Percentiles rank a stretch among this genome's conserved stretches.
Evolutionary conservation across 2,113 vertebrate species (phyloP).

Genomic region (Brachypodius melanocephalos): DNA sequence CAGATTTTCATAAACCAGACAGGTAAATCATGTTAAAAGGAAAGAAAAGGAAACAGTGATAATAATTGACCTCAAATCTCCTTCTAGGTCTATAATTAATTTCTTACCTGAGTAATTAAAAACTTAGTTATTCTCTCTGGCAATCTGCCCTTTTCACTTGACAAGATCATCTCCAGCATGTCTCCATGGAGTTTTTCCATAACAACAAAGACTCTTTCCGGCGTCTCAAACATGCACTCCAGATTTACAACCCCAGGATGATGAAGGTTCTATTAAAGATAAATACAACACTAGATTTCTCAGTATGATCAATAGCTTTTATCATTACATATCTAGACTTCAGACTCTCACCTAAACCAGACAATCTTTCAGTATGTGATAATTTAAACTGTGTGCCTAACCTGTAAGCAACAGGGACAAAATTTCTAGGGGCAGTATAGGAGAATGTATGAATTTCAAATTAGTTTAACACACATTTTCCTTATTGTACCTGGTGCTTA

Average conservation of each 20-base stretch:
- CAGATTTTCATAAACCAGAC: background rate
- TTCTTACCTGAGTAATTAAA: constrained; percentile 91
- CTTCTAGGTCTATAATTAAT: constrained; percentile 42
- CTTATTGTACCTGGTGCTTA: background rate
- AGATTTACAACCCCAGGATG: constrained; percentile 96
- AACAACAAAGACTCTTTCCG: constrained; percentile 95
- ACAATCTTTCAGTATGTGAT: background rate
- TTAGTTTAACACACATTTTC: background rate
- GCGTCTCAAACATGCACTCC: constrained; percentile 98
- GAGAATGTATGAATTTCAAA: background rate
- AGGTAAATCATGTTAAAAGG: background rate
- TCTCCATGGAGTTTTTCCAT: constrained; percentile 99
- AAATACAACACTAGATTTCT: constrained; percentile 60
- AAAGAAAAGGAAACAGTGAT: background rate
- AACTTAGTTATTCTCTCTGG: constrained; percentile 97
- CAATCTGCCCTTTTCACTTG: constrained; percentile 95
- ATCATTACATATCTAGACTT: constrained; percentile 17
- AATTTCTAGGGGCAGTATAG: background rate
- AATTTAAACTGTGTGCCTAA: background rate
- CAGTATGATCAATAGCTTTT: constrained; percentile 37
- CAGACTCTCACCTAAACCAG: background rate
- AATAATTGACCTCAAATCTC: constrained; percentile 44
- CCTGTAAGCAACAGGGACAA: background rate
- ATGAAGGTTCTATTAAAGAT: constrained; percentile 87
- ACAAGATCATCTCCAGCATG: constrained; percentile 99